A percentile compares a stretch with the other conserved stretches of the same genome.
These are phyloP conservation scores for Cervus canadensis DNA, from an alignment of 2,113 vertebrate genomes.

Conservation along the genomic window DNA sequence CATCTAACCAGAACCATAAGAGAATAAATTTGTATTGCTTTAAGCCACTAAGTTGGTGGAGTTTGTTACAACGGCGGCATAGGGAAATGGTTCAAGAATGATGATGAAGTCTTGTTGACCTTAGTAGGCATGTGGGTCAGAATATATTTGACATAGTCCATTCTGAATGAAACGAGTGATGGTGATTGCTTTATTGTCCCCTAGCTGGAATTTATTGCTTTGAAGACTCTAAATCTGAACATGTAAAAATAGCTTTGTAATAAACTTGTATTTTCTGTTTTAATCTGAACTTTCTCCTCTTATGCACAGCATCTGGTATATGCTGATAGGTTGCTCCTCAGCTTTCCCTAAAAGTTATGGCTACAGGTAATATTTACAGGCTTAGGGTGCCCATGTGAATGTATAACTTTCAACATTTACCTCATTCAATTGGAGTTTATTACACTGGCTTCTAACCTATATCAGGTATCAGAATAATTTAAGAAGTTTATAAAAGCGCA, in stretches of 20 bases:
- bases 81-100: not conserved
- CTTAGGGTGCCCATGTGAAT: not conserved
- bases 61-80: not conserved
- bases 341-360: not conserved
- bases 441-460: not conserved
- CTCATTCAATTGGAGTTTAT: not conserved
- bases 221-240: not conserved
- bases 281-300: not conserved
- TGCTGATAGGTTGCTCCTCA: not conserved
- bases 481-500: not conserved
- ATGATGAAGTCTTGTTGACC: not conserved
- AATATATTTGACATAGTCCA: not conserved
- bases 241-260: not conserved
- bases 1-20: not conserved
- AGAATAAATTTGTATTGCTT: not conserved
- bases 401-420: not conserved
- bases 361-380: not conserved
- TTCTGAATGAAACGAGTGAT: not conserved
- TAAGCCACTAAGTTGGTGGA: not conserved
- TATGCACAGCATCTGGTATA: not conserved
- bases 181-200: not conserved
- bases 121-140: not conserved
- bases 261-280: not conserved
- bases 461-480: not conserved
- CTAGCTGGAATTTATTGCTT: not conserved